Percentiles rank a stretch among this genome's conserved stretches.
Evolutionary conservation across 2,113 vertebrate genomes (phyloP).

Genomic region (Poecile atricapillus): DNA sequence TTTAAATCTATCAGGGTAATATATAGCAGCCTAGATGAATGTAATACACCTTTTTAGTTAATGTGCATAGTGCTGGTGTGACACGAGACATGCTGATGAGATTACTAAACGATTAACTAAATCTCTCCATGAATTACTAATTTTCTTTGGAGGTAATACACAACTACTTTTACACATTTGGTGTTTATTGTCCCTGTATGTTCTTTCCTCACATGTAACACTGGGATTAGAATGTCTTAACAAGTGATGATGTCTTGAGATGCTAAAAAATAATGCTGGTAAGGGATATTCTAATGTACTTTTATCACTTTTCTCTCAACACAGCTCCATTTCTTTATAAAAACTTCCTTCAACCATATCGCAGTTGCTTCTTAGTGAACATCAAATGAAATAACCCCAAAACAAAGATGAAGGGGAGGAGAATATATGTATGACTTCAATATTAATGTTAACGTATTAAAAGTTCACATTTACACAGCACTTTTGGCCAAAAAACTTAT

Average conservation of each 20-base stretch:
- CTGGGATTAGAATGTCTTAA: neutral
- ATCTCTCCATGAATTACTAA: neutral
- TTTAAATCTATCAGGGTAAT: neutral
- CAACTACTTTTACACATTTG: neutral
- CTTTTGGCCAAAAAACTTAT: neutral
- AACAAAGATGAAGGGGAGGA: neutral
- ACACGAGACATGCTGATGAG: neutral
- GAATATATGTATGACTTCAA: neutral
- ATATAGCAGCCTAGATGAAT: neutral
- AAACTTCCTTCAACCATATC: neutral
- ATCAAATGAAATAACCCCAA: neutral
- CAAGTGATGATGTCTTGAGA: neutral
- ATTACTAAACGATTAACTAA: neutral
- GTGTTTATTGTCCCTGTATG: neutral
- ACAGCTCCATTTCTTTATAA: neutral
- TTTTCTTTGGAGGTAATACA: neutral
- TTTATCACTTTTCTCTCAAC: neutral
- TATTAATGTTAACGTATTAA: neutral
- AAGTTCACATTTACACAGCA: neutral
- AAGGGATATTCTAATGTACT: neutral
- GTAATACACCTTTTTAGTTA: neutral
- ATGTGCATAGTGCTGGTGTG: neutral
- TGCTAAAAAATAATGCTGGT: neutral
- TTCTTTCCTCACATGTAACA: neutral
- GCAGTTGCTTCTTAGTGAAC: neutral